Percentiles rank a stretch among this genome's conserved stretches.
Evolutionary conservation across 2,113 vertebrate genomes (phyloP).

Genomic region (Myodes glareolus): DNA sequence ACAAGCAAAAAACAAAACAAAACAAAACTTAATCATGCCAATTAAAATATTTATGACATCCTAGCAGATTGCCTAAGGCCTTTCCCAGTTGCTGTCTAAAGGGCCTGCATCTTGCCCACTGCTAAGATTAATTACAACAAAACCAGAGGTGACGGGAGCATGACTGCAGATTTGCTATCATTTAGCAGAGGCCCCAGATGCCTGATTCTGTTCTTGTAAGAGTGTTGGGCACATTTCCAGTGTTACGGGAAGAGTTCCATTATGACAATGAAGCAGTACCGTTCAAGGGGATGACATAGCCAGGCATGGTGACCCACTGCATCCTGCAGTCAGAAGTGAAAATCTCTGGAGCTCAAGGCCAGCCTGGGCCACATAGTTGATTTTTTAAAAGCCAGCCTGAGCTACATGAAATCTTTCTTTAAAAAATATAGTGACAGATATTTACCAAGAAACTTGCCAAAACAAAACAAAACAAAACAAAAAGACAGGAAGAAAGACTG

Average conservation of each 20-base stretch:
- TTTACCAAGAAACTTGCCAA: neutral
- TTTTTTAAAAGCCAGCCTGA: neutral
- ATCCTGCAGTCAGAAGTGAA: neutral
- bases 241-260: slow-evolving; percentile 25
- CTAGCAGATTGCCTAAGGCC: neutral
- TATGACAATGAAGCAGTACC: neutral
- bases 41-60: neutral
- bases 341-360: neutral
- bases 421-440: neutral
- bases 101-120: neutral
- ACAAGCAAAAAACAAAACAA: neutral
- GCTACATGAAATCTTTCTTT: neutral
- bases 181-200: neutral
- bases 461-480: neutral
- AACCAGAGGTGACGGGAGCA: neutral
- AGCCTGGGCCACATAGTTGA: neutral
- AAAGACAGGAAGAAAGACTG: neutral
- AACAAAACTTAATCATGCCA: neutral
- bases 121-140: neutral
- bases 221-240: neutral
- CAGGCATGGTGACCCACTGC: no score
- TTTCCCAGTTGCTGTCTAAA: neutral
- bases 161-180: neutral
- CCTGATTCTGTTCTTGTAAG: slow-evolving; percentile 32
- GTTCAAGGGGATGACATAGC: slow-evolving; percentile 12